Evolutionary conservation across 2,797 vertebrate species (phyloP).

Genomic region (Ctenopoma kingsleyae): DNA sequence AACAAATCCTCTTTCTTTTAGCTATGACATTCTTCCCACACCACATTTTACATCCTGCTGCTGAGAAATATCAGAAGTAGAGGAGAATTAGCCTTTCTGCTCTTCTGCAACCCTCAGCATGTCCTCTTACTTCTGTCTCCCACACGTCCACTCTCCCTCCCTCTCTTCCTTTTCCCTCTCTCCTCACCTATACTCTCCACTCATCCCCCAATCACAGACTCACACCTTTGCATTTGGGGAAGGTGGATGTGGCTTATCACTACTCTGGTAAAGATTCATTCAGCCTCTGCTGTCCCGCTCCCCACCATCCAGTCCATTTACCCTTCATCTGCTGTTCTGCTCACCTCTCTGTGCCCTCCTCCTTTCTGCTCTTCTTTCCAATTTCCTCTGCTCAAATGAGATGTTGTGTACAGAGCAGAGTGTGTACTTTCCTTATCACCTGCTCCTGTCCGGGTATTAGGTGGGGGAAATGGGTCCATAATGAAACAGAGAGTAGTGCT

Average conservation of each 20-base stretch:
- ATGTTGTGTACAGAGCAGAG: slow-evolving; percentile 75
- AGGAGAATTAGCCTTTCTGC: slow-evolving; percentile 16
- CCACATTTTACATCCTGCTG: slow-evolving; percentile 22
- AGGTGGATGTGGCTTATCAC: slow-evolving; percentile 65
- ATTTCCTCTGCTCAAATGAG: slow-evolving; percentile 82
- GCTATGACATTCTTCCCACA: slow-evolving; percentile 4
- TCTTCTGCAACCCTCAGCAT: slow-evolving; percentile 46
- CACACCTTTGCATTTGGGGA: slow-evolving; percentile 37
- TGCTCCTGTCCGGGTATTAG: slow-evolving; percentile 74
- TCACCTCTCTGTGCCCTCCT: slow-evolving; percentile 62
- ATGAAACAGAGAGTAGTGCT: slow-evolving; percentile 73
- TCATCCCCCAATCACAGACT: slow-evolving; percentile 57
- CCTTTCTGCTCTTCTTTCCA: slow-evolving; percentile 77
- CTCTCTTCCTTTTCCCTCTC: slow-evolving; percentile 14
- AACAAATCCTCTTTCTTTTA: slow-evolving; percentile 13
- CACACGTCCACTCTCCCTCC: not conserved
- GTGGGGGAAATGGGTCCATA: slow-evolving; percentile 70
- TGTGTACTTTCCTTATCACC: slow-evolving; percentile 78
- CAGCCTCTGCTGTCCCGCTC: slow-evolving; percentile 35
- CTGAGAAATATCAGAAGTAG: slow-evolving; percentile 16
- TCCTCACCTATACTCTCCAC: slow-evolving; percentile 7
- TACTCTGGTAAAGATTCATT: slow-evolving; percentile 57
- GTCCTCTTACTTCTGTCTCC: slow-evolving; percentile 29
- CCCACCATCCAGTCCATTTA: slow-evolving; percentile 48
- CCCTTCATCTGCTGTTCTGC: slow-evolving; percentile 60